Conservation (phyloP, 1,140 invertebrate species). For the Pseudomyrmex flavicornis region DNA sequence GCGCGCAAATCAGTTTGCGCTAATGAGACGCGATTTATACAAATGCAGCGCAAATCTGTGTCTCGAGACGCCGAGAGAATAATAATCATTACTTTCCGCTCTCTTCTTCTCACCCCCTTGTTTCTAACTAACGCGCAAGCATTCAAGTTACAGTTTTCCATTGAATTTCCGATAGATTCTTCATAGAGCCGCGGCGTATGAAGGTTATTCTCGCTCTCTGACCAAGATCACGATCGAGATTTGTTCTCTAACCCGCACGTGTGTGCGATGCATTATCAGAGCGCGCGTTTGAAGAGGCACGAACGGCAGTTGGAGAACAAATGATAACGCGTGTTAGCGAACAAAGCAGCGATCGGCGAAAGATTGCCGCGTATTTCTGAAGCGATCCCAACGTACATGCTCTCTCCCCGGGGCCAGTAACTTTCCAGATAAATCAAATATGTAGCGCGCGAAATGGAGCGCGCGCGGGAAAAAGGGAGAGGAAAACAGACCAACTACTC, state of each 20-base stretch:
- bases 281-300: constrained; percentile 12
- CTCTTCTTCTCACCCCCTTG: neutral
- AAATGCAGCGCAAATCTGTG: neutral
- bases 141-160: neutral
- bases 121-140: neutral
- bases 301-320: constrained; percentile 23
- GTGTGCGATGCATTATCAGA: constrained; percentile 28
- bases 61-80: neutral
- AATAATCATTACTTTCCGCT: neutral
- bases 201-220: no score
- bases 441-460: constrained; percentile 24
- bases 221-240: no score
- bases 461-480: neutral
- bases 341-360: constrained; percentile 64
- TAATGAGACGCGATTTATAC: neutral
- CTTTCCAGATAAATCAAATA: constrained; percentile 74
- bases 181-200: neutral
- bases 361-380: constrained; percentile 64
- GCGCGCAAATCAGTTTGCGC: constrained; percentile 13
- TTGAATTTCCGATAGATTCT: neutral
- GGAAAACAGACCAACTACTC: neutral
- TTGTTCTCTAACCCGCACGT: neutral
- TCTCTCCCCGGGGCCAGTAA: constrained; percentile 51
- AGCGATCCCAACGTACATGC: constrained; percentile 57
- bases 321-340: constrained; percentile 12